These are phyloP conservation scores for Nasonia longicornis DNA, from an alignment of 1,140 invertebrate species.

Conservation along the genomic window DNA sequence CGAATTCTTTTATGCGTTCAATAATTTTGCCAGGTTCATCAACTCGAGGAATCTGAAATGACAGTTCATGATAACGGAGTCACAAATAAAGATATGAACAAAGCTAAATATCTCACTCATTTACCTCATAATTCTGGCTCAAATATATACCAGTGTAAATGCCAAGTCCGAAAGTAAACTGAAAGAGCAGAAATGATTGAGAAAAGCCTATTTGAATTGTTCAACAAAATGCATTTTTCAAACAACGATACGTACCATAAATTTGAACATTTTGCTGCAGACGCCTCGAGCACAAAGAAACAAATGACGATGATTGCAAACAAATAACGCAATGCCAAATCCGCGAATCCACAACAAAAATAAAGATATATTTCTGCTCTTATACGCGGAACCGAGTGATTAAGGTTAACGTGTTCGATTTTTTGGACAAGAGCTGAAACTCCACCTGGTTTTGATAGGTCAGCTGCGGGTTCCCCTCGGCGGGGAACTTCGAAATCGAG, in stretches of 20 bases:
- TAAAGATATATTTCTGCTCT: neutral
- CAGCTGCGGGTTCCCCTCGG: neutral
- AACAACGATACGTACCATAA: slow-evolving; percentile 54
- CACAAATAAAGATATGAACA: neutral
- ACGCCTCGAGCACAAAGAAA: neutral
- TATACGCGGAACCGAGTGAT: neutral
- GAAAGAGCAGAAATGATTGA: slow-evolving; percentile 58
- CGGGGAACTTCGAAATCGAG: neutral
- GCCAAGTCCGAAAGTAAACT: slow-evolving; percentile 82
- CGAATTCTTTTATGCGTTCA: slow-evolving; percentile 75
- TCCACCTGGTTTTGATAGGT: slow-evolving; percentile 24
- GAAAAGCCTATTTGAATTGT: slow-evolving; percentile 6
- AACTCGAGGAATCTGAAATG: slow-evolving; percentile 81
- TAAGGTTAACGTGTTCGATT: neutral
- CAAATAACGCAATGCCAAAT: slow-evolving; percentile 1
- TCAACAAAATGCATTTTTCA: slow-evolving; percentile 19
- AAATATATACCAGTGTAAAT: slow-evolving; percentile 85
- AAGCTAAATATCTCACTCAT: slow-evolving; percentile 39
- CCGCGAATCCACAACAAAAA: neutral
- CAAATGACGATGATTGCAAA: neutral
- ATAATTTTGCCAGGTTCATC: slow-evolving; percentile 81
- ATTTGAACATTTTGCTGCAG: slow-evolving; percentile 57
- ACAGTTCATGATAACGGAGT: neutral
- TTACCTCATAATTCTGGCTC: slow-evolving; percentile 86
- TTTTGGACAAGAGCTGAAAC: slow-evolving; percentile 15